Evolutionary conservation across 2,113 vertebrate species (phyloP).

Genomic region (Callionymus lyra): DNA sequence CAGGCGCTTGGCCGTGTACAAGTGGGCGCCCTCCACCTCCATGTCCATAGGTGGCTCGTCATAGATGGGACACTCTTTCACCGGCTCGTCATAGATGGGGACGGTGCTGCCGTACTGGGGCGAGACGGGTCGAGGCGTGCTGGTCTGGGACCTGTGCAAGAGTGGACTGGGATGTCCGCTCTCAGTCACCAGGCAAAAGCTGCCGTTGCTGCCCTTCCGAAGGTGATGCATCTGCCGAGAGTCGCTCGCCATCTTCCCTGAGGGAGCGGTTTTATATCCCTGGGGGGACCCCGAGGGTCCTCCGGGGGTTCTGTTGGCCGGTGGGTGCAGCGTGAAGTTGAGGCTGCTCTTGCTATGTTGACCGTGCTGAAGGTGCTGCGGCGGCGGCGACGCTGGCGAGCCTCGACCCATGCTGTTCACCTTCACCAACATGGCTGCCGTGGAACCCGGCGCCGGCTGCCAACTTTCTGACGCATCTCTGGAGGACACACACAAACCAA

Average conservation of each 20-base stretch:
- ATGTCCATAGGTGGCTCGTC: constrained; percentile 83
- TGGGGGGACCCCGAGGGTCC: constrained; percentile 49
- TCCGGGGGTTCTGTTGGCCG: constrained; percentile 52
- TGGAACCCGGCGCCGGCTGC: constrained; percentile 78
- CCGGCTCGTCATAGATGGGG: constrained; percentile 77
- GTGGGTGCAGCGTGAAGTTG: constrained; percentile 48
- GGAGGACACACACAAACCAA: constrained; percentile 9
- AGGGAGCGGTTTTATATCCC: constrained; percentile 59
- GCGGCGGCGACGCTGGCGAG: constrained; percentile 47
- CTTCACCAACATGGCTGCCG: constrained; percentile 83
- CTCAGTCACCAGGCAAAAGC: constrained; percentile 73
- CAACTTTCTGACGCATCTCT: constrained; percentile 70
- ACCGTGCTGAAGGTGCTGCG: constrained; percentile 52
- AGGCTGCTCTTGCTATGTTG: constrained; percentile 36
- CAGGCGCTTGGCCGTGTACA: constrained; percentile 53
- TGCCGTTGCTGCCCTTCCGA: constrained; percentile 77
- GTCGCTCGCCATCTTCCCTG: constrained; percentile 45
- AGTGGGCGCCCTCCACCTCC: constrained; percentile 70
- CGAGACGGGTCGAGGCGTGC: constrained; percentile 66
- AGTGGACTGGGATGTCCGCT: constrained; percentile 51
- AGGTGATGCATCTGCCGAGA: constrained; percentile 73
- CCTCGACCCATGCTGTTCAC: constrained; percentile 72
- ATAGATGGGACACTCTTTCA: constrained; percentile 76
- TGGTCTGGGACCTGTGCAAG: constrained; percentile 60
- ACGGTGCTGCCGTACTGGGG: constrained; percentile 71